These are phyloP conservation scores for Auanema freiburgensis DNA, from an alignment of 2,888 invertebrate species.

Conservation along the genomic window DNA sequence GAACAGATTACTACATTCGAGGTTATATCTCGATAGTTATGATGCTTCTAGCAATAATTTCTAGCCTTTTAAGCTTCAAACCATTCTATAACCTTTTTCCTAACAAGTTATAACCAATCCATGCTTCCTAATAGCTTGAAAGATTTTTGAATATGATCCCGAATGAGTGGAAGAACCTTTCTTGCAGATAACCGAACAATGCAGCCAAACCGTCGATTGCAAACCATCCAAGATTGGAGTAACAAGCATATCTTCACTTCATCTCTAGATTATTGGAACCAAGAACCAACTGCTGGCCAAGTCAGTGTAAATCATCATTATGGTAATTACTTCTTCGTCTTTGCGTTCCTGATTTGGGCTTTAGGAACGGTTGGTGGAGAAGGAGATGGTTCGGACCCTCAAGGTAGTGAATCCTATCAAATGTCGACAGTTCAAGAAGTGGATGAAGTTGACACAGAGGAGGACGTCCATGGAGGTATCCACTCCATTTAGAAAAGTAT, in stretches of 20 bases:
- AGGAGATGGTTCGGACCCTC: background rate
- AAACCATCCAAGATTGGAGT: conserved; percentile 58
- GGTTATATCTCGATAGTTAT: no score
- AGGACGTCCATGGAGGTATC: conserved; percentile 16
- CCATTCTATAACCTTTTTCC: no score
- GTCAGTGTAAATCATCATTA: background rate
- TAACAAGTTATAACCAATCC: no score
- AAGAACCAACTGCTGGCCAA: conserved; percentile 21
- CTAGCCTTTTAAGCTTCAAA: no score
- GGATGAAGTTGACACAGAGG: conserved; percentile 1
- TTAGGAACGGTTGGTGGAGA: conserved; percentile 3
- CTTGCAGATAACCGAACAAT: background rate
- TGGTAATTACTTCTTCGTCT: no score
- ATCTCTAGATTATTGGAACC: conserved; percentile 46
- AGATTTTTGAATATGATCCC: no score
- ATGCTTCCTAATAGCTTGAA: no score
- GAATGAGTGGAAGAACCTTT: no score
- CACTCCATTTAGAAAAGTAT: no score
- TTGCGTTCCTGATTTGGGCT: no score
- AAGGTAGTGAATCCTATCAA: background rate
- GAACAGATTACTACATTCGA: no score
- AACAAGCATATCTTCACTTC: conserved; percentile 57
- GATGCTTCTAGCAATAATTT: no score
- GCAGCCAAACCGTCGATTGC: conserved; percentile 21
- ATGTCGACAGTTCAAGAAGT: background rate